Conservation (phyloP, 1,140 invertebrate species). For the Glossosoma conforme region DNA sequence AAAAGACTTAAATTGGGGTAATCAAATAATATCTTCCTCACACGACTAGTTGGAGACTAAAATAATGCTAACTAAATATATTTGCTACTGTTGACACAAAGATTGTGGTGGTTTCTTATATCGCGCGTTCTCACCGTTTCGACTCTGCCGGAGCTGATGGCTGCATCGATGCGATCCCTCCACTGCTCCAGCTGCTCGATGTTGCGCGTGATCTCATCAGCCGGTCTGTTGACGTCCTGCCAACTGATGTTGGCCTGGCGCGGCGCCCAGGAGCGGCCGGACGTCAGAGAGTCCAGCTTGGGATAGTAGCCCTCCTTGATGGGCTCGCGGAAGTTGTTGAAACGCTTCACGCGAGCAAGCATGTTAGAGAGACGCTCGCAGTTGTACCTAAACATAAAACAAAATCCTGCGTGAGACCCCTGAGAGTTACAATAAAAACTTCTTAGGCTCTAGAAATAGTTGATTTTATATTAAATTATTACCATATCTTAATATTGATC, state of each 20-base stretch:
- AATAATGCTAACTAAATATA: too few species aligned
- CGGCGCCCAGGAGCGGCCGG: constrained; percentile 59
- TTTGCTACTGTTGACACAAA: too few species aligned
- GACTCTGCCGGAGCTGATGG: constrained; percentile 60
- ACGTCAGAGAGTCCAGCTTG: constrained; percentile 57
- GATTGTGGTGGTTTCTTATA: too few species aligned
- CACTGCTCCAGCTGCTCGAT: constrained; percentile 61
- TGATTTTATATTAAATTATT: too few species aligned
- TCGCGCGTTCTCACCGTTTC: constrained; percentile 11
- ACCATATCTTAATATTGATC: too few species aligned
- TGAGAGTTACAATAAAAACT: too few species aligned
- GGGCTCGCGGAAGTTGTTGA: constrained; percentile 49
- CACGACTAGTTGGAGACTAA: constrained; percentile 27
- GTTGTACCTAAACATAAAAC: constrained; percentile 53
- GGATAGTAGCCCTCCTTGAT: constrained; percentile 55
- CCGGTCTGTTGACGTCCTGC: constrained; percentile 53
- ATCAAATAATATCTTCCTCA: not conserved
- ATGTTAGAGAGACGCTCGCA: constrained; percentile 54
- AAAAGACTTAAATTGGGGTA: too few species aligned
- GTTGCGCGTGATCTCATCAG: constrained; percentile 55
- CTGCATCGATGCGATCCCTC: constrained; percentile 63
- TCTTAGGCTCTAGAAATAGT: too few species aligned
- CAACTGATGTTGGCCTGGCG: constrained; percentile 51
- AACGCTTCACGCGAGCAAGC: constrained; percentile 46
- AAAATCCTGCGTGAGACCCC: too few species aligned